Base-by-base conservation (phyloP, 64 coral and sea anemone genomes). In the Actinia equina region DNA sequence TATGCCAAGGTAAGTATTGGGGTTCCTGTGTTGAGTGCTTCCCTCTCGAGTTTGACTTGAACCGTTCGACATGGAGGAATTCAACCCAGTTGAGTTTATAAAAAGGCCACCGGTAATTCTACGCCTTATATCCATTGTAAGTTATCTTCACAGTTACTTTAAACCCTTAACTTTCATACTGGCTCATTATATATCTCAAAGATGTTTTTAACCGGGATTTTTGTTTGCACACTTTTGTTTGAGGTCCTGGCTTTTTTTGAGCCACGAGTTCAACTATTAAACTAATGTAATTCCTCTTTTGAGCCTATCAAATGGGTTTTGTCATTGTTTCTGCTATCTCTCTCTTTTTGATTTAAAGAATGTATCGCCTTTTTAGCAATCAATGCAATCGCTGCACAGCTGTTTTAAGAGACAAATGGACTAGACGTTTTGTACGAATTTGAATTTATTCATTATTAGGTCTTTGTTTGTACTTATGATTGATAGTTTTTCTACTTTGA, bases 111-210 rank as follows among this genome's bases (percentile, higher is more conserved):
- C 23, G 22, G 82, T 82, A 26, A 84, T 89, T 59, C 63, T 89
- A 16, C 60, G 88, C 49, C 52, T 89, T 84, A 74, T 89, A 30
- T 89, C 79, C 61, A 89, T 89, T 56, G 88, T 89, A 74, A 89
- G 88, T 89, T 14, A 27, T 74, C 69, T 12, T 25, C 5, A 27
- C 69, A 74, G 69, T 25, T 74, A 74, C 27, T 74, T 74, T 13
- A 30, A 74, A 74, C 3, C 16, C 19, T 83, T 83, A 53, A 12
- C 80, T 83, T 54, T 46, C 11, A 58, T 3, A 23, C 19, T 51
- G 45, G 44, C 7, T 25, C 1, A 74, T 42, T 27, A 30, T 30
- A 9, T 74, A 10, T 7, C 26, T 14, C 25, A 14, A 30, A 30
- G 10, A 41, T 74, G 25, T 13, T 74, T 74, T 11, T 41, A 0